A percentile compares a stretch with the other conserved stretches of the same genome.
Conservation (phyloP, 2,888 invertebrate species). For the Rhagonycha fulva region DNA sequence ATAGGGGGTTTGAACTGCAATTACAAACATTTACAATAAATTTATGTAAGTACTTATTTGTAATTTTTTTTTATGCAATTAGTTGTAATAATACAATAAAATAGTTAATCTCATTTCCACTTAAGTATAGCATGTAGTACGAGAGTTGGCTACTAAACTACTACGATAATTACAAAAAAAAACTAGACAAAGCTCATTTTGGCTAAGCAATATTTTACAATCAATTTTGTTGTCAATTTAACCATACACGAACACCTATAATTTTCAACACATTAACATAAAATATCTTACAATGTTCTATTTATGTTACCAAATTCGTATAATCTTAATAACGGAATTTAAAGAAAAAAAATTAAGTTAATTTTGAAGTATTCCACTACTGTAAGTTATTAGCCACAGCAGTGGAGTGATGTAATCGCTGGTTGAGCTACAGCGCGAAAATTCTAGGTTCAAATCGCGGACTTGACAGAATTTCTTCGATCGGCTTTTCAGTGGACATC, state of each 20-base stretch:
- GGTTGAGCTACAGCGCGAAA: no score
- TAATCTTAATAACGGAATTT: not conserved
- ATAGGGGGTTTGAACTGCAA: not conserved
- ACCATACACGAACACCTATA: slow-evolving; percentile 1
- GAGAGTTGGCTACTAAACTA: not conserved
- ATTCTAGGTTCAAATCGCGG: no score
- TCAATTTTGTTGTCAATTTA: slow-evolving; percentile 2
- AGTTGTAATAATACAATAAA: not conserved
- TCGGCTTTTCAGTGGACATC: no score
- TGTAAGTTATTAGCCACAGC: not conserved
- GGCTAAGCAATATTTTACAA: not conserved
- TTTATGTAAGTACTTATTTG: not conserved
- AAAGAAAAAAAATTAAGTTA: not conserved
- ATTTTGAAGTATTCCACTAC: not conserved
- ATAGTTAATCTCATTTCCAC: not conserved
- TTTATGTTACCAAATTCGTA: not conserved
- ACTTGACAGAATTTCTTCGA: no score
- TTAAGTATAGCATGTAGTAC: not conserved
- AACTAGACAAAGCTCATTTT: not conserved
- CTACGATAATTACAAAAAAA: not conserved
- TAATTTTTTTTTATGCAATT: not conserved
- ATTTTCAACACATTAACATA: slow-evolving; percentile 6
- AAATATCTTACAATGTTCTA: not conserved
- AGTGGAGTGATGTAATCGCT: no score
- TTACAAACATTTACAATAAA: not conserved